Conservation (phyloP, 2,888 invertebrate species). For the Pyrochroa serraticornis region DNA sequence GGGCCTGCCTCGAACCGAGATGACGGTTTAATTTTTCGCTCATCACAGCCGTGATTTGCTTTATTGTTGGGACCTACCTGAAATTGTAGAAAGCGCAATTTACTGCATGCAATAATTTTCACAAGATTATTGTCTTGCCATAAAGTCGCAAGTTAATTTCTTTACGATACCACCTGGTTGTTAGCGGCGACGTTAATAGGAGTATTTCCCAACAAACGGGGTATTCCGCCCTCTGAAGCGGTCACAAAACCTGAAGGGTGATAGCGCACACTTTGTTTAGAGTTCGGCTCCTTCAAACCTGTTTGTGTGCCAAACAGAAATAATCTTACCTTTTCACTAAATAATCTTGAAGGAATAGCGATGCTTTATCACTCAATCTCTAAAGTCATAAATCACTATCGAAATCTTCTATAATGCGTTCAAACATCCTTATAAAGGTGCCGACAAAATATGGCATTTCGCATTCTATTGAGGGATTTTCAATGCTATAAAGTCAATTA, state of each 20-base stretch:
- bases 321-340: slow-evolving; percentile 20
- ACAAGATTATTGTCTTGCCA: slow-evolving; percentile 4
- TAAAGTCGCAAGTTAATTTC: slow-evolving; percentile 21
- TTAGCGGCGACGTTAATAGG: neutral
- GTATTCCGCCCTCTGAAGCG: slow-evolving; percentile 6
- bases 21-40: slow-evolving; percentile 12
- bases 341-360: slow-evolving; percentile 10
- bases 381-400: slow-evolving; percentile 46
- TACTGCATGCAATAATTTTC: slow-evolving; percentile 24
- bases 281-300: slow-evolving; percentile 22
- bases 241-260: too few species aligned
- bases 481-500: slow-evolving; percentile 45
- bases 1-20: slow-evolving; percentile 3
- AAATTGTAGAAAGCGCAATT: slow-evolving; percentile 7
- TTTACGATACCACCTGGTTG: slow-evolving; percentile 8
- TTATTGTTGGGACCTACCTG: neutral
- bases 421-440: slow-evolving; percentile 45
- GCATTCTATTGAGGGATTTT: slow-evolving; percentile 43
- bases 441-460: slow-evolving; percentile 45
- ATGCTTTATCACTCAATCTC: slow-evolving; percentile 42
- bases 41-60: slow-evolving; percentile 1
- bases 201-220: slow-evolving; percentile 13
- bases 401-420: slow-evolving; percentile 44
- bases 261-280: slow-evolving; percentile 14
- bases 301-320: slow-evolving; percentile 18